Conservation (phyloP, 2,113 vertebrate species). For the Nycticryphes semicollaris region DNA sequence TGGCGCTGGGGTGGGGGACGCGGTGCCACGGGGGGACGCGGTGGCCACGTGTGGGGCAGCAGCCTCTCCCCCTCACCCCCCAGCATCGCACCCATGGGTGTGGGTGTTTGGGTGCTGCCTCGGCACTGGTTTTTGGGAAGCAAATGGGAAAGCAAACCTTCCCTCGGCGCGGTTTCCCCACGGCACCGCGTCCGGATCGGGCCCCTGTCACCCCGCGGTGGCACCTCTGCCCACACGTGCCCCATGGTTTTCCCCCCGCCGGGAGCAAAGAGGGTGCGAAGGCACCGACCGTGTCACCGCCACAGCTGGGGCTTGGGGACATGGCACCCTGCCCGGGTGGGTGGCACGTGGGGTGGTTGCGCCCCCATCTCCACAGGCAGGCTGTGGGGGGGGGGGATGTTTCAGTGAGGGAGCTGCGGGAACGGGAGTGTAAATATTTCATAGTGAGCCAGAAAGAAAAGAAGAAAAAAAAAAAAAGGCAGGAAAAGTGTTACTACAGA, state of each 20-base stretch:
- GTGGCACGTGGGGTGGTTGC: not conserved
- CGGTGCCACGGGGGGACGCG: not conserved
- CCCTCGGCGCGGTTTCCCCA: accelerated
- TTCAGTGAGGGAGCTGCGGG: not conserved
- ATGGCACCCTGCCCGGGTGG: not conserved
- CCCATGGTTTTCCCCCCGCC: accelerated
- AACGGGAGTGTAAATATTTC: slow-evolving; percentile 12
- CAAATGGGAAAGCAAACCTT: not conserved
- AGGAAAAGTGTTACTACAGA: slow-evolving; percentile 37
- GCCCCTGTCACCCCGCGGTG: no score
- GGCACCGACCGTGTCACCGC: not conserved
- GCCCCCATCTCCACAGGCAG: not conserved
- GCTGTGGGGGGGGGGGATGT: not conserved
- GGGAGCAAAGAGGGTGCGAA: not conserved
- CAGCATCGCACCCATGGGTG: accelerated
- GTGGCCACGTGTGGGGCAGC: not conserved
- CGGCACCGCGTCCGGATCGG: not conserved
- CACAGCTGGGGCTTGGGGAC: not conserved
- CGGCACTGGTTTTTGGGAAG: not conserved
- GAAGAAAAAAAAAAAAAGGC: no score
- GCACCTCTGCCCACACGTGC: not conserved
- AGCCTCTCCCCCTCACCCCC: not conserved
- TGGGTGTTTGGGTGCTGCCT: not conserved
- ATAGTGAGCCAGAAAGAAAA: not conserved
- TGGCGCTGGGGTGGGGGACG: not conserved